Evolutionary conservation across 2,113 vertebrate genomes (phyloP), one percentile per base, ranked within the genome.

Genomic region (Anoplopoma fimbria): DNA sequence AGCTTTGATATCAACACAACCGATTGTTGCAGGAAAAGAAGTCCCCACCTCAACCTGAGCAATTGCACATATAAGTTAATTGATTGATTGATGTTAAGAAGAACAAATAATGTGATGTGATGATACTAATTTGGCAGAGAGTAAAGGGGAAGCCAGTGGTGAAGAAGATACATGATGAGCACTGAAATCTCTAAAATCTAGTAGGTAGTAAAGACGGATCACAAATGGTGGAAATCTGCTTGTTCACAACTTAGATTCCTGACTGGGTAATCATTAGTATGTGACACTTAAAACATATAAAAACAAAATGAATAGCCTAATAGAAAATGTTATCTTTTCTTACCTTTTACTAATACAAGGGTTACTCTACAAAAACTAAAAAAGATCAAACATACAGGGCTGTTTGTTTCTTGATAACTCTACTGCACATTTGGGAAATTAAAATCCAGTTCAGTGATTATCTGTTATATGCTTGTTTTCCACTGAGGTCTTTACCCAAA

Each of bases 1-100:
- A 85, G 75, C 71, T 77, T 51, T 68, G 67, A 79, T 40, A 17
- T 61, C 1, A 29, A 69, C 55, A 34, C 75, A 72, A 33, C 69
- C 65, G 36, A 73, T 51, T 74, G 34, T 75, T 79, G 72, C n/a
- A 53, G 42, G 9, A 4, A n/a, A 49, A n/a, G 12, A 27, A 14
- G 38, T 29, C 29, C 36, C 17, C 51, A 40, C 19, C 45, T 57
- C 25, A 42, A 40, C 31, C 25, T 51, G 53, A 38, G 19, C 1
- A 31, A 13, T 42, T 45, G 15, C 42, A 45, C 42, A 47, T 47
- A 6, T 23, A 23, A 21, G 49, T 21, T 51, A 51, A 40, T 12
- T 40, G 10, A 51, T 23, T 51, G 6, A 51, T 51, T 23, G 49
- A 51, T 45, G 13, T 62, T 53, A 34, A 51, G 21, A 23, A 51